A percentile compares a stretch with the other conserved stretches of the same genome.
Conservation (phyloP, 1,140 invertebrate genomes). For the Episyrphus balteatus region DNA sequence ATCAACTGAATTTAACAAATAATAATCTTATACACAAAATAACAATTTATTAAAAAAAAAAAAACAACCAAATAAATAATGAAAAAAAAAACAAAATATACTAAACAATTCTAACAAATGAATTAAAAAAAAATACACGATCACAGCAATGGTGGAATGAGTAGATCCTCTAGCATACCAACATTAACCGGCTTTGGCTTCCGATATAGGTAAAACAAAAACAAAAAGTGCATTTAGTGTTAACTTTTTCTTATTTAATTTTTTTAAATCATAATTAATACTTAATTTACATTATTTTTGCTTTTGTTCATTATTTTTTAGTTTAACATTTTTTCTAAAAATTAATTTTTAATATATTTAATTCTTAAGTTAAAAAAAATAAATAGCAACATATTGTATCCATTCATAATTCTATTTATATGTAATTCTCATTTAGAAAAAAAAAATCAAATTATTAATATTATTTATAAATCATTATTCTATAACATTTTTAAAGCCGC, state of each 20-base stretch:
- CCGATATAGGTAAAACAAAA: constrained; percentile 53
- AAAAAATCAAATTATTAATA: too few species aligned
- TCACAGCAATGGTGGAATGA: constrained; percentile 52
- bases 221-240: background rate
- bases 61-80: constrained; percentile 1
- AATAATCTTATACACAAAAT: too few species aligned
- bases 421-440: too few species aligned
- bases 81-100: constrained; percentile 4
- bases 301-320: too few species aligned
- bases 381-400: too few species aligned
- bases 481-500: constrained; percentile 11
- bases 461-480: too few species aligned
- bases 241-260: background rate
- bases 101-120: background rate
- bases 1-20: too few species aligned
- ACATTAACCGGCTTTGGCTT: constrained; percentile 59
- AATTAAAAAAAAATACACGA: constrained; percentile 27
- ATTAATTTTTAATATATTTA: constrained; percentile 11
- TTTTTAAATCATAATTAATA: background rate
- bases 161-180: constrained; percentile 79
- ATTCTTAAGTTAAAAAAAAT: constrained; percentile 17
- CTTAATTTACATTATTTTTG: too few species aligned
- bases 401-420: too few species aligned
- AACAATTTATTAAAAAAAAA: background rate
- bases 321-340: too few species aligned